phyloP scores from a whole-genome alignment of 2,113 vertebrate genomes.

The Aplodontia rufa region DNA sequence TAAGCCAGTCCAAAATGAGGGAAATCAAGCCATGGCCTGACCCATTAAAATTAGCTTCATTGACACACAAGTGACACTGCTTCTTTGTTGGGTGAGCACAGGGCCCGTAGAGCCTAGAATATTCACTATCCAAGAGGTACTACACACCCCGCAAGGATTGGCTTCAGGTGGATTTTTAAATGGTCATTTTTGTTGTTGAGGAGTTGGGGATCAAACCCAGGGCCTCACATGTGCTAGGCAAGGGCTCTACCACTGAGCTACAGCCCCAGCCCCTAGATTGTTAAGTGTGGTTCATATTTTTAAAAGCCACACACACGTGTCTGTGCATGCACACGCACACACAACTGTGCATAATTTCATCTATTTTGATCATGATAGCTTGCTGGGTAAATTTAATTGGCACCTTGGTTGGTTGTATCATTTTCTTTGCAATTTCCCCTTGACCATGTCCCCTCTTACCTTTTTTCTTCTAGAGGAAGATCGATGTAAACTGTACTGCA shows the following conservation, averaged over 20 bases:
- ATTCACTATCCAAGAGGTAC: not conserved
- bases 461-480: conserved; percentile 90
- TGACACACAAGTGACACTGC: not conserved
- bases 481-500: conserved; percentile 98
- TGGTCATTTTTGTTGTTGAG: not conserved
- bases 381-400: not conserved
- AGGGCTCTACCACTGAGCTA: not conserved
- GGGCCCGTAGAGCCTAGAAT: not conserved
- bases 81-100: not conserved
- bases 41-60: not conserved
- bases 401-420: not conserved
- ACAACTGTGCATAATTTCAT: not conserved
- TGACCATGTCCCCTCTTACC: not conserved
- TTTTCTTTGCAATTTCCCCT: not conserved
- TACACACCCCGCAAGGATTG: not conserved
- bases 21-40: not conserved
- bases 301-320: not conserved
- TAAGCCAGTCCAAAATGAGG: not conserved
- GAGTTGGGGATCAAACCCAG: not conserved
- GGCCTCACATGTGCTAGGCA: not conserved
- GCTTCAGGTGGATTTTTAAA: not conserved
- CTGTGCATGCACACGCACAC: fast-evolving
- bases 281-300: not conserved
- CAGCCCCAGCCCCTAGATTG: not conserved
- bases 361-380: not conserved